phyloP scores from a whole-genome alignment of 1,140 invertebrate genomes.

The Platorchestia sp. region DNA sequence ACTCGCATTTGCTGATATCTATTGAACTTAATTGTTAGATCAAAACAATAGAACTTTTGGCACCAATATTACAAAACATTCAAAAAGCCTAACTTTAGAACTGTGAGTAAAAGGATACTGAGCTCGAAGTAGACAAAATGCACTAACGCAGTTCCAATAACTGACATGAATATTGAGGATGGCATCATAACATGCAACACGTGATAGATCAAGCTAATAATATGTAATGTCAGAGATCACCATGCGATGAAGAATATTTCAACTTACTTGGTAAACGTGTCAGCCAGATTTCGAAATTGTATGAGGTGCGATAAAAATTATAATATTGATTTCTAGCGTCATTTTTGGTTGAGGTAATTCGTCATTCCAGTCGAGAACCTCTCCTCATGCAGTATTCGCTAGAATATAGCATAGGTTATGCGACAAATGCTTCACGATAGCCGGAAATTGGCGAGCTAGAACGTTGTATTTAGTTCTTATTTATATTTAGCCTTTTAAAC shows the following conservation, averaged over 20 bases:
- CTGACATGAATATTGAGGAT: not conserved
- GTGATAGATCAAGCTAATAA: not conserved
- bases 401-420: too few species aligned
- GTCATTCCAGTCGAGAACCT: not conserved
- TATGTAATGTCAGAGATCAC: not conserved
- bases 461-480: too few species aligned
- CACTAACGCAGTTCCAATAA: not conserved
- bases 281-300: not conserved
- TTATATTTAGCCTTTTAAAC: too few species aligned
- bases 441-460: too few species aligned
- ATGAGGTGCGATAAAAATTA: not conserved
- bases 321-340: not conserved
- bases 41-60: too few species aligned
- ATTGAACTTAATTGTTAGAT: too few species aligned
- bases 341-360: not conserved
- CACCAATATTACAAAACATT: too few species aligned
- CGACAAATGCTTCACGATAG: too few species aligned
- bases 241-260: not conserved
- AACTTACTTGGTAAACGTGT: not conserved
- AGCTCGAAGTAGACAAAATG: not conserved
- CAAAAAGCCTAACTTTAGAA: too few species aligned
- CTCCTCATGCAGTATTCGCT: too few species aligned
- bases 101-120: too few species aligned
- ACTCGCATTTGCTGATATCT: too few species aligned
- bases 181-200: not conserved